phyloP scores from a whole-genome alignment of 2,113 vertebrate species.

The Neolamprologus ventralis region DNA sequence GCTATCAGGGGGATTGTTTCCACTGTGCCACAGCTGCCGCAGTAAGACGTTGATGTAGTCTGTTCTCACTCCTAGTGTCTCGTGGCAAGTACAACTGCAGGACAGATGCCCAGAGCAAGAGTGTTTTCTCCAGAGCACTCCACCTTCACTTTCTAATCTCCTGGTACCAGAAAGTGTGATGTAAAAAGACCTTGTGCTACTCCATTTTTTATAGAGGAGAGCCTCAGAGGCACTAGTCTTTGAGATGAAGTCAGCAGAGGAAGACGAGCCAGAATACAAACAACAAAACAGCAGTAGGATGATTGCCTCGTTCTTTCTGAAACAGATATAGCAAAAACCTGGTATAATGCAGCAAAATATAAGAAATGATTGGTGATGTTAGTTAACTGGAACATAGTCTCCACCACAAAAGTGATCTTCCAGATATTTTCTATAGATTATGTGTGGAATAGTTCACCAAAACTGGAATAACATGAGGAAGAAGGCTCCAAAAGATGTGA shows the following conservation, averaged over 20 bases:
- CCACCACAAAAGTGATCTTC: neutral
- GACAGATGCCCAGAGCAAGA: conserved; percentile 19
- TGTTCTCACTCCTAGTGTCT: neutral
- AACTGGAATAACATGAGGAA: neutral
- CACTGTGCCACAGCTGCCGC: neutral
- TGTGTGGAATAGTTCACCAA: neutral
- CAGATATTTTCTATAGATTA: neutral
- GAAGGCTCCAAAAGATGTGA: neutral
- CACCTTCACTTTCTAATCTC: conserved; percentile 49
- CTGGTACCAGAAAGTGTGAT: conserved; percentile 28
- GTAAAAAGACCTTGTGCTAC: conserved; percentile 30
- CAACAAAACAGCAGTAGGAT: neutral
- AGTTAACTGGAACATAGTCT: neutral
- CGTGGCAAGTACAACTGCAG: conserved; percentile 12
- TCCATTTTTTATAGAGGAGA: conserved; percentile 54
- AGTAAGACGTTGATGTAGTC: neutral
- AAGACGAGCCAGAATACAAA: neutral
- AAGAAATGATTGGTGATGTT: neutral
- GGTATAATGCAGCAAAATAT: neutral
- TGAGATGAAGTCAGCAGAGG: neutral
- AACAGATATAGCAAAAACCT: neutral
- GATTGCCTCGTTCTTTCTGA: neutral
- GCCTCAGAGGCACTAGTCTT: neutral
- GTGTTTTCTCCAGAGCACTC: conserved; percentile 13
- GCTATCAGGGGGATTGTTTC: neutral